Conservation (phyloP, 2,888 invertebrate genomes). For the Chelonus formosanus region DNA sequence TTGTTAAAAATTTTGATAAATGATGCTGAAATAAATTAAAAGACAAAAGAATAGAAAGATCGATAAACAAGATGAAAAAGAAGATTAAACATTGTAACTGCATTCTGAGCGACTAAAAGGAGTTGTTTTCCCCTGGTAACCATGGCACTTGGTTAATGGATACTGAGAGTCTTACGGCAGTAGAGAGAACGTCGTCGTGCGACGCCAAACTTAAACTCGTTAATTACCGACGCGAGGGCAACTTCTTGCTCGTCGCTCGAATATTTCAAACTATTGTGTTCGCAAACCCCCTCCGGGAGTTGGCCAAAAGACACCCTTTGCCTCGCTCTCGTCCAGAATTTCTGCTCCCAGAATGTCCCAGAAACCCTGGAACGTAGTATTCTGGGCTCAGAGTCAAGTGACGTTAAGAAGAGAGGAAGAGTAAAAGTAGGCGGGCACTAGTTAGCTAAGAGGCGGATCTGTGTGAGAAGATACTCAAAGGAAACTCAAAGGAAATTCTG, state of each 20-base stretch:
- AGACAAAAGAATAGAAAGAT: conserved; percentile 20
- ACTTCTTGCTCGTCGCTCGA: conserved; percentile 59
- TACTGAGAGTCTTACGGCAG: conserved; percentile 47
- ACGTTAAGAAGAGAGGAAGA: conserved; percentile 41
- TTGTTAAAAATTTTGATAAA: background rate
- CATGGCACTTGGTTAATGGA: conserved; percentile 64
- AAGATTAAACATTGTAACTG: conserved; percentile 42
- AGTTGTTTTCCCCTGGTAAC: conserved; percentile 50
- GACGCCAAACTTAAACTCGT: conserved; percentile 66
- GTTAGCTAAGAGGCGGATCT: no score
- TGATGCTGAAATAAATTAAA: background rate
- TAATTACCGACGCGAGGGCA: conserved; percentile 63
- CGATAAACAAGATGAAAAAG: conserved; percentile 26
- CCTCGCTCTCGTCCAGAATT: conserved; percentile 28
- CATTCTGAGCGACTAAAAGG: conserved; percentile 55
- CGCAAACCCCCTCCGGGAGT: conserved; percentile 59
- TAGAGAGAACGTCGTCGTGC: conserved; percentile 42
- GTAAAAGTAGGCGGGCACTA: background rate
- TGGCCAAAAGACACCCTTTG: conserved; percentile 36
- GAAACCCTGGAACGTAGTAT: conserved; percentile 45
- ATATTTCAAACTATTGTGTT: conserved; percentile 66
- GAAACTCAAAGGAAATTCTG: conserved; percentile 20
- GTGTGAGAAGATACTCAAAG: conserved; percentile 5
- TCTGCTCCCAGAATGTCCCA: conserved; percentile 50
- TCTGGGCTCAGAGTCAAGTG: conserved; percentile 45